Percentiles rank a stretch among this genome's conserved stretches.
phyloP scores from a whole-genome alignment of 1,140 invertebrate genomes.

The Phocides pigmalion region DNA sequence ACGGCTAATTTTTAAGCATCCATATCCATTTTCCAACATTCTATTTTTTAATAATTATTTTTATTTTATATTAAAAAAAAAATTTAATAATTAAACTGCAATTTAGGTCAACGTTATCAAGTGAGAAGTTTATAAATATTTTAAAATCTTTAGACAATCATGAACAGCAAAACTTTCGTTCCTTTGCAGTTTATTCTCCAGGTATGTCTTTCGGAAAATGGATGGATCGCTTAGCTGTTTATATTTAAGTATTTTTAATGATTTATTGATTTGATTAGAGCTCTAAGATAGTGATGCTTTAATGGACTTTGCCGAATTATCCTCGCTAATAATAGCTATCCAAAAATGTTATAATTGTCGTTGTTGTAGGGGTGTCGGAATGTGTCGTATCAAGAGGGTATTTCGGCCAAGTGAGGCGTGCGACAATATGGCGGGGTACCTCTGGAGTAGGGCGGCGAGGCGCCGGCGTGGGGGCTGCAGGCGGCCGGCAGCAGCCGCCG shows the following conservation, averaged over 20 bases:
- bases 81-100: no score
- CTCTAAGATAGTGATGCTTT: no score
- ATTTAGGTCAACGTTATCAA: no score
- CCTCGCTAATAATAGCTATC: no score
- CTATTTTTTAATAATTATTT: no score
- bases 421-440: conserved; percentile 80
- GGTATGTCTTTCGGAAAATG: conserved; percentile 14
- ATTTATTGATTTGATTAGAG: conserved; percentile 1
- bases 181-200: no score
- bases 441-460: conserved; percentile 88
- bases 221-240: not conserved
- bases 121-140: no score
- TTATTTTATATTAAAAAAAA: no score
- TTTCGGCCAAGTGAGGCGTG: conserved; percentile 19
- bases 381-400: not conserved
- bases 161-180: no score
- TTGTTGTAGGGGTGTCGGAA: no score
- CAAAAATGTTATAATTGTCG: no score
- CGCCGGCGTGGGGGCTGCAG: conserved; percentile 88
- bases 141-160: no score
- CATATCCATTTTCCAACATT: not conserved
- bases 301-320: not conserved
- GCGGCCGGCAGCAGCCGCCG: conserved; percentile 88
- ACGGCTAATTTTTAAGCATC: conserved; percentile 2
- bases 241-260: conserved; percentile 3